phyloP scores from a whole-genome alignment of 2,888 invertebrate species.

The Tanaodytes sp. region DNA sequence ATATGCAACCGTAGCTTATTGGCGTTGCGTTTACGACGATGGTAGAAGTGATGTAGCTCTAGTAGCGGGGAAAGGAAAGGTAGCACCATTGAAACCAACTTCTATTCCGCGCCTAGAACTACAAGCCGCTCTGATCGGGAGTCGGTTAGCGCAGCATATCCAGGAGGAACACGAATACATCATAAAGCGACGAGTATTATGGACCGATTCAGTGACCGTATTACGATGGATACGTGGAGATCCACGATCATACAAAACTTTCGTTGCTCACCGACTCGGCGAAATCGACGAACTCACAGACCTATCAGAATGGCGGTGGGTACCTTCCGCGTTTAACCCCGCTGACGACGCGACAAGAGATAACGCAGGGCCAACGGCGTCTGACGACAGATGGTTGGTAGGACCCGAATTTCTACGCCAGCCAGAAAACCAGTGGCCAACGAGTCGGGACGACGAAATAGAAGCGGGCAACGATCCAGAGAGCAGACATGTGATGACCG shows the following conservation, averaged over 20 bases:
- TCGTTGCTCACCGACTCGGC: conserved; percentile 53
- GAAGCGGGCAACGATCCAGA: too few relatives aligned
- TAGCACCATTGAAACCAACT: neutral
- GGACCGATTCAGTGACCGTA: conserved; percentile 21
- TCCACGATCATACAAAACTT: conserved; percentile 35
- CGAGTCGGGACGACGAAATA: too few relatives aligned
- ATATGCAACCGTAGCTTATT: neutral
- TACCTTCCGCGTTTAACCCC: neutral
- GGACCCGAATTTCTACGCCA: neutral
- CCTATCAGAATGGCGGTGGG: neutral
- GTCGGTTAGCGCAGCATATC: neutral
- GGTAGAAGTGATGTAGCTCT: neutral
- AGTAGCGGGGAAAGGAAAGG: neutral
- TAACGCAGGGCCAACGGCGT: neutral
- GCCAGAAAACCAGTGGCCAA: neutral
- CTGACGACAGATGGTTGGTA: too few relatives aligned
- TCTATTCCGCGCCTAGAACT: neutral
- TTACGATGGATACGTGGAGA: conserved; percentile 47
- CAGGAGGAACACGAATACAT: neutral
- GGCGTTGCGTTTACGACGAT: neutral
- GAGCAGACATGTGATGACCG: neutral
- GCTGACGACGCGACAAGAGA: neutral
- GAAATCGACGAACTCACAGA: conserved; percentile 39
- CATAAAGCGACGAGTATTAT: neutral
- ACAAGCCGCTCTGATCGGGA: neutral